phyloP scores from a whole-genome alignment of 2,113 vertebrate species.

The Callionymus lyra region DNA sequence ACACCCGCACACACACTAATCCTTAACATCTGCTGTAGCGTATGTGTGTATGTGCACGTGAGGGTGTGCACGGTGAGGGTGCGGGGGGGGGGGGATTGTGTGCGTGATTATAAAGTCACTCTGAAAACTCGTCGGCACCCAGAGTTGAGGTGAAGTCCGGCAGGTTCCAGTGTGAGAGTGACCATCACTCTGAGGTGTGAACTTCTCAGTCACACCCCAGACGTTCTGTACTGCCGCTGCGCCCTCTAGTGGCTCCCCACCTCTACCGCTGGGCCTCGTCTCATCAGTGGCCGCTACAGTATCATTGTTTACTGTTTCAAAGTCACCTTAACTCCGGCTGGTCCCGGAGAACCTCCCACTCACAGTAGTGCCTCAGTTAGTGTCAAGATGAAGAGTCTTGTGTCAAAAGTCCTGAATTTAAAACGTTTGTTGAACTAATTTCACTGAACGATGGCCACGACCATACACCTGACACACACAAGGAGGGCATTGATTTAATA shows the following conservation, averaged over 20 bases:
- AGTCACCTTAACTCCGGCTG: too few relatives aligned
- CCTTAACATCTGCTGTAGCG: slow-evolving; percentile 63
- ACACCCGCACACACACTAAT: slow-evolving; percentile 54
- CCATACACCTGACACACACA: too few relatives aligned
- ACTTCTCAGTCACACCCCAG: neutral
- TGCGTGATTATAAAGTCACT: slow-evolving; percentile 33
- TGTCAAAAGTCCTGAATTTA: too few relatives aligned
- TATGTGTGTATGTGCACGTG: slow-evolving; percentile 32
- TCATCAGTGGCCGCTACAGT: neutral
- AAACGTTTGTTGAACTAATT: too few relatives aligned
- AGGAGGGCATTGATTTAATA: too few relatives aligned
- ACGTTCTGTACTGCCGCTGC: slow-evolving; percentile 49
- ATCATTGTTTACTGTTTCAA: too few relatives aligned
- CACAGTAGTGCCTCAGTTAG: too few relatives aligned
- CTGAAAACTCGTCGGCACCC: slow-evolving; percentile 53
- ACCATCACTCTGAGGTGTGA: slow-evolving; percentile 30
- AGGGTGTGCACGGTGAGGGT: slow-evolving; percentile 12
- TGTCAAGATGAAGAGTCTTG: too few relatives aligned
- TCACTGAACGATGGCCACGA: too few relatives aligned
- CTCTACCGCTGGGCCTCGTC: slow-evolving; percentile 27
- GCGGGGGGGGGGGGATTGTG: slow-evolving; percentile 30
- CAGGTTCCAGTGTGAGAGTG: slow-evolving; percentile 32
- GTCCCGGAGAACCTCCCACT: too few relatives aligned
- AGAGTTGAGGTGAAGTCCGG: slow-evolving; percentile 52
- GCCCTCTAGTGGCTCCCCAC: slow-evolving; percentile 53